Conservation (phyloP, 1,140 invertebrate species). For the Phymorhynchus buccinoides region DNA sequence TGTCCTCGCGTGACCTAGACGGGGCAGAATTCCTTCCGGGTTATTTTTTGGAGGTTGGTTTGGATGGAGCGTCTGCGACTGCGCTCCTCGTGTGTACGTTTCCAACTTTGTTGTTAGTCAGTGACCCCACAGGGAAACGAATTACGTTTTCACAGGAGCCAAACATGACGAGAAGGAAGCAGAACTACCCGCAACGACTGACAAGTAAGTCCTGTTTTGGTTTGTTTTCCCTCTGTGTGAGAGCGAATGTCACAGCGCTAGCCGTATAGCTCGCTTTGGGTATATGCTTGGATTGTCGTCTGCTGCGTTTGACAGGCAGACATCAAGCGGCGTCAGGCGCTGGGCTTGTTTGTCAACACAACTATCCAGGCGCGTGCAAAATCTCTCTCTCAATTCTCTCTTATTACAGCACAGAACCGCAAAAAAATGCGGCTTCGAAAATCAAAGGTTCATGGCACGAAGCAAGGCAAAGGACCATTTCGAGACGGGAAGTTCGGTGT, state of each 20-base stretch:
- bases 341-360: slow-evolving; percentile 36
- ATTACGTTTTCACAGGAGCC: slow-evolving; percentile 32
- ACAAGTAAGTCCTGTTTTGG: slow-evolving; percentile 77
- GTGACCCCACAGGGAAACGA: slow-evolving; percentile 33
- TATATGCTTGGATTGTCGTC: neutral
- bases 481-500: neutral
- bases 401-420: neutral
- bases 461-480: neutral
- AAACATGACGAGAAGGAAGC: slow-evolving; percentile 79
- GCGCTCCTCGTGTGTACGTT: slow-evolving; percentile 56
- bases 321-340: slow-evolving; percentile 36
- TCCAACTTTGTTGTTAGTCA: slow-evolving; percentile 54
- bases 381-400: too few relatives aligned
- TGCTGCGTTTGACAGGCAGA: slow-evolving; percentile 1
- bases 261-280: neutral
- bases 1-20: slow-evolving; percentile 47
- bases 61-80: slow-evolving; percentile 44
- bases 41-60: slow-evolving; percentile 55
- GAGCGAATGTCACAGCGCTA: slow-evolving; percentile 26
- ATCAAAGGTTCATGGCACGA: neutral
- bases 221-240: slow-evolving; percentile 33
- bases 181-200: slow-evolving; percentile 79
- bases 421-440: neutral
- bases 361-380: neutral
- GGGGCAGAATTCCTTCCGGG: slow-evolving; percentile 54